A percentile compares a stretch with the other conserved stretches of the same genome.
phyloP scores from a whole-genome alignment of 1,140 invertebrate species.

The Scaptomyza montana region DNA sequence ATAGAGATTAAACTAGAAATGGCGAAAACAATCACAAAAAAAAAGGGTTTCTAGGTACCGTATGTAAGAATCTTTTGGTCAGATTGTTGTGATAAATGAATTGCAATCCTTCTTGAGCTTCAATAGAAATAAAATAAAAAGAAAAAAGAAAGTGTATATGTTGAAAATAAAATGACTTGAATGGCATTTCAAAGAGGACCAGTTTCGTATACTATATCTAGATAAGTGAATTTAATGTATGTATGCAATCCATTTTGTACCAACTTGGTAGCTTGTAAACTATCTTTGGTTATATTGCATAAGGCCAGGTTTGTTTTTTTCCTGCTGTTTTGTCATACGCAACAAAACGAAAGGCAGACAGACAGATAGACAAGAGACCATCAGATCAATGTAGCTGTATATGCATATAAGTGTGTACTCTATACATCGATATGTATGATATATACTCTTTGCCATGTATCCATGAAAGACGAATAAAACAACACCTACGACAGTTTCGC shows the following conservation, averaged over 20 bases:
- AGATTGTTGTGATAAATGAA: not conserved
- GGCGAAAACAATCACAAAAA: not conserved
- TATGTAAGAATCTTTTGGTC: not conserved
- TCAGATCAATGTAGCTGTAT: conserved; percentile 16
- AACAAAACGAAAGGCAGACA: conserved; percentile 19
- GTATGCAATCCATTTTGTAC: not conserved
- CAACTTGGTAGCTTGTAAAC: not conserved
- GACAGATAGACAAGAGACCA: not conserved
- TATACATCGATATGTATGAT: not conserved
- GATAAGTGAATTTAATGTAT: not conserved
- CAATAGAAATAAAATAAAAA: not conserved
- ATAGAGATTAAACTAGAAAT: conserved; percentile 4
- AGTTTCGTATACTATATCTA: not conserved
- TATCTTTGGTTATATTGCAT: conserved; percentile 46
- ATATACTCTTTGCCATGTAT: not conserved
- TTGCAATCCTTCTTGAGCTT: not conserved
- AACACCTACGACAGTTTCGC: conserved; percentile 71
- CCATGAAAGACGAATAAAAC: conserved; percentile 31
- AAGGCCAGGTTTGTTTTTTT: conserved; percentile 21
- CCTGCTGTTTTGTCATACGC: conserved; percentile 7
- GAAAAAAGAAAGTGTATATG: not conserved
- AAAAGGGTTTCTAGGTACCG: not conserved
- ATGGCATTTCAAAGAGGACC: not conserved
- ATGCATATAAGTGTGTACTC: not conserved
- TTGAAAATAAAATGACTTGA: not conserved